A percentile compares a stretch with the other conserved stretches of the same genome.
Evolutionary conservation across 1,140 invertebrate genomes (phyloP).

Genomic region (Zaprionus nigranus): DNA sequence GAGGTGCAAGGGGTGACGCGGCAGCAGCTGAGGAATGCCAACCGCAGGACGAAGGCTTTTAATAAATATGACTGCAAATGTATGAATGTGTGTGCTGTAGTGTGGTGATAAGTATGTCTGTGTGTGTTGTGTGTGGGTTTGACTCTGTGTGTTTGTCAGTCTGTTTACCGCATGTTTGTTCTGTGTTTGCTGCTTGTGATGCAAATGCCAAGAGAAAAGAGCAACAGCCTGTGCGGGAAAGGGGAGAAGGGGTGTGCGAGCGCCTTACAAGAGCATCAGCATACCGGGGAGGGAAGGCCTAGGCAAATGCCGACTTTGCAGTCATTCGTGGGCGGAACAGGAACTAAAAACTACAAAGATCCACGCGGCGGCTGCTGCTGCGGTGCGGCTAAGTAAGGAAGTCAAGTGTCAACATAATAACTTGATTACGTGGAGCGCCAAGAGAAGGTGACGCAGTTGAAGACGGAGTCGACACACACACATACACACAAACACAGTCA

Average conservation of each 20-base stretch:
- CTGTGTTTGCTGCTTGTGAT: slow-evolving; percentile 64
- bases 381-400: slow-evolving; percentile 54
- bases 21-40: slow-evolving; percentile 38
- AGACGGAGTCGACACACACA: slow-evolving; percentile 29
- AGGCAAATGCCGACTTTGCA: slow-evolving; percentile 15
- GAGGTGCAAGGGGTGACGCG: slow-evolving; percentile 1
- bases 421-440: slow-evolving; percentile 59
- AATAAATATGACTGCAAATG: slow-evolving; percentile 70
- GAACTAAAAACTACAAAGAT: slow-evolving; percentile 59
- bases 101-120: slow-evolving; percentile 12
- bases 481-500: neutral
- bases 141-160: slow-evolving; percentile 18
- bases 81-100: slow-evolving; percentile 1
- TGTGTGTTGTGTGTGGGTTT: slow-evolving; percentile 18
- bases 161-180: slow-evolving; percentile 66
- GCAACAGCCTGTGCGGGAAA: slow-evolving; percentile 42
- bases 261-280: neutral
- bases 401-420: slow-evolving; percentile 80
- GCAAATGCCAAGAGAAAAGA: slow-evolving; percentile 71
- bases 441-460: slow-evolving; percentile 35
- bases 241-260: neutral
- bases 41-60: slow-evolving; percentile 70
- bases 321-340: slow-evolving; percentile 32
- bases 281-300: neutral
- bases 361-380: slow-evolving; percentile 35